Conservation (phyloP, 2,888 invertebrate genomes). For the Empis stercorea region DNA sequence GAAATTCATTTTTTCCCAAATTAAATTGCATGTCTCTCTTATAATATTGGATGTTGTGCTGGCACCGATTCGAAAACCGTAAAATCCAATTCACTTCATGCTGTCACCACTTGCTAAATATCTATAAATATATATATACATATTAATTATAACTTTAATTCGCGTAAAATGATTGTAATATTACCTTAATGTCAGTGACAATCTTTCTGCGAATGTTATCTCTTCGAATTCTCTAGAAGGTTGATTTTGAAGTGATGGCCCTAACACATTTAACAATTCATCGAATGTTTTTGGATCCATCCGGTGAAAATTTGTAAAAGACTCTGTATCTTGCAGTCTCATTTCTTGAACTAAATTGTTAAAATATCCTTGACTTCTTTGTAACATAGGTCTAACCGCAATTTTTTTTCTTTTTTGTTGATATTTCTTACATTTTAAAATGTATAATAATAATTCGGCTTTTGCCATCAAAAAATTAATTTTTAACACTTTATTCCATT, state of each 20-base stretch:
- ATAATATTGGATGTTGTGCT: not conserved
- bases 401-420: not conserved
- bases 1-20: not conserved
- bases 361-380: not conserved
- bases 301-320: not conserved
- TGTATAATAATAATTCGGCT: not conserved
- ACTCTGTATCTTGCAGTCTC: not conserved
- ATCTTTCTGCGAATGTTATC: not conserved
- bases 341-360: not conserved
- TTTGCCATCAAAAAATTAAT: not conserved
- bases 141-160: not conserved
- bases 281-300: not conserved
- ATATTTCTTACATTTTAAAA: not conserved
- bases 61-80: not conserved
- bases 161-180: not conserved
- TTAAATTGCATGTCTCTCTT: not conserved
- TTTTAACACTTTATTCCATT: not conserved
- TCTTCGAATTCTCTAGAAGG: not conserved
- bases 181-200: not conserved
- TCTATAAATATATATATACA: not conserved
- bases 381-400: not conserved
- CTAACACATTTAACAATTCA: no score
- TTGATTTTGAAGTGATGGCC: not conserved
- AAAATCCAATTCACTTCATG: not conserved
- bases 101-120: not conserved